Evolutionary conservation across 37 sponge, comb jelly and placozoan genomes (phyloP), one percentile per base, ranked within the genome.

Genomic region (Chondrilla cf. caribensis): DNA sequence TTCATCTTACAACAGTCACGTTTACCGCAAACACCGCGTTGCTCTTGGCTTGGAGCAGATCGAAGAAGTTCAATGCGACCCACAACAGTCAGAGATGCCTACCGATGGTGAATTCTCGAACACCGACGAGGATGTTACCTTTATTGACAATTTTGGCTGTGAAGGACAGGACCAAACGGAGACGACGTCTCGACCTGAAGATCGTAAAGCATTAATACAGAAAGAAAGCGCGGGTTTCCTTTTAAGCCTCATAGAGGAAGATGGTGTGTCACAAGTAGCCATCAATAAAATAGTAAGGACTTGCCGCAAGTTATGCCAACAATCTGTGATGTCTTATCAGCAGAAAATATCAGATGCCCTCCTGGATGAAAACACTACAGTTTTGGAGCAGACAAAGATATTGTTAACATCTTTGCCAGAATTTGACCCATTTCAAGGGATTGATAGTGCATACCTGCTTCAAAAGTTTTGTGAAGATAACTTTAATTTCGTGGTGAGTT

Each of bases 1-100:
- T 65, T 84, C 78, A 9, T 31, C 79, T 6, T 70, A 72, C 54
- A 67, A 84, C 55, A 62, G 73, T 25, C 85, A 84, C 33, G 79
- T 84, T n/a, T 84, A 84, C 26, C 43, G 85, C 3, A 28, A 60
- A 9, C 85, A 84, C 57, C 66, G 66, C 33, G 42, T 22, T 66
- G 26, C 21, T 2, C 2, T 77, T 41, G 64, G 25, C 68, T 38
- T 19, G 37, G 42, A 67, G 25, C 3, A 29, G 32, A 32, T 25
- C 37, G 55, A 5, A 2, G 79, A 78, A 78, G 3, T 29, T 19
- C 54, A 9, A 44, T 15, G 19, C 22, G 28, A 25, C 7, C 55
- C 77, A 11, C 21, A 6, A 43, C 17, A n/a, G n/a, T 29, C 41
- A 78, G 57, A 42, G 37, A n/a, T 28, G 25, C 29, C 64, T n/a